phyloP scores from a whole-genome alignment of 2,113 vertebrate species.

The Piaya cayana region DNA sequence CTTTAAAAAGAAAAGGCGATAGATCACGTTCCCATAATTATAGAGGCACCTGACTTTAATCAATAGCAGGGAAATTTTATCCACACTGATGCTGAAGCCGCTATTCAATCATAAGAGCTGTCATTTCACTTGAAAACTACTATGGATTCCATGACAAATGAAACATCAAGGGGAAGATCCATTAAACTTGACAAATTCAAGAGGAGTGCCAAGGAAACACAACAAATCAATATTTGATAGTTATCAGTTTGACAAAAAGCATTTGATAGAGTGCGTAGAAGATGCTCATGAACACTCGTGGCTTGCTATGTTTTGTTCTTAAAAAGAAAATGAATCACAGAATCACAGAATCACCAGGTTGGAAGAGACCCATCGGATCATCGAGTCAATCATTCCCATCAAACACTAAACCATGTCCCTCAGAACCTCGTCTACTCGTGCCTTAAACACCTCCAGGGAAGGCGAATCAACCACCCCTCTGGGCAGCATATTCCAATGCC shows the following conservation, averaged over 20 bases:
- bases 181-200: conserved; percentile 54
- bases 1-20: neutral
- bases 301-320: neutral
- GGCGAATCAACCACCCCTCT: too few species aligned
- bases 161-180: conserved; percentile 23
- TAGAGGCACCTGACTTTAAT: conserved; percentile 7
- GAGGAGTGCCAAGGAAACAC: conserved; percentile 49
- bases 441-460: too few species aligned
- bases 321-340: too few species aligned
- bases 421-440: too few species aligned
- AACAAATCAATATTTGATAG: conserved; percentile 52
- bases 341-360: too few species aligned
- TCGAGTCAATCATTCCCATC: too few species aligned
- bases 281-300: neutral
- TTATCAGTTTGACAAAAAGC: conserved; percentile 63
- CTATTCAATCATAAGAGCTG: conserved; percentile 46
- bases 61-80: conserved; percentile 30
- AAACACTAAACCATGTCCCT: too few species aligned
- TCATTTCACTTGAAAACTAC: conserved; percentile 39
- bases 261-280: neutral
- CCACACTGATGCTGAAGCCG: conserved; percentile 1
- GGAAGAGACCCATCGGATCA: too few species aligned
- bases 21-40: conserved; percentile 12
- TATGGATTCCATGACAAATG: conserved; percentile 59
- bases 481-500: too few species aligned